Evolutionary conservation across 1,140 invertebrate species (phyloP).

Genomic region (Meteorus sp.): DNA sequence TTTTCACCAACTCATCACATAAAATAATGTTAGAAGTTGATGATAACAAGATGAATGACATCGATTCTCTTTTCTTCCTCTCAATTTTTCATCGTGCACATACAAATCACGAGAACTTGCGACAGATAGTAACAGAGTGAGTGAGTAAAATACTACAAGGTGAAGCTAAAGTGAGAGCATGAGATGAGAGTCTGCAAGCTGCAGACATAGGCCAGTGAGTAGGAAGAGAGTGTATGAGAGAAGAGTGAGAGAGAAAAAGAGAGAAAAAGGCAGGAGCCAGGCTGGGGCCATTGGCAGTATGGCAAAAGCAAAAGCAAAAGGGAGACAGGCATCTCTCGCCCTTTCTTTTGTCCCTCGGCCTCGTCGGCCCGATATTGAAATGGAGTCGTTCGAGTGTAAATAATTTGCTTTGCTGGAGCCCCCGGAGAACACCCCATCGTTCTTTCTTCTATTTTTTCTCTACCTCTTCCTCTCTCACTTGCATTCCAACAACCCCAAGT

Average conservation of each 20-base stretch:
- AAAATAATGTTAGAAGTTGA: too few species aligned
- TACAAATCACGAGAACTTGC: not conserved
- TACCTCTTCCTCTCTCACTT: conserved; percentile 15
- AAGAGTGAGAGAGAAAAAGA: not conserved
- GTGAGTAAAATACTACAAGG: conserved; percentile 4
- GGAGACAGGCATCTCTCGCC: conserved; percentile 60
- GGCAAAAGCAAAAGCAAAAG: conserved; percentile 58
- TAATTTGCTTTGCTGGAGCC: conserved; percentile 61
- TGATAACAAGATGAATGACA: too few species aligned
- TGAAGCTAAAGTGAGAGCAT: conserved; percentile 30
- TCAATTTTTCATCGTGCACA: not conserved
- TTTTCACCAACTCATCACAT: too few species aligned
- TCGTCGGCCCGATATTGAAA: conserved; percentile 60
- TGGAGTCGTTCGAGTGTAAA: conserved; percentile 63
- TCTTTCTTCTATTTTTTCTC: conserved; percentile 27
- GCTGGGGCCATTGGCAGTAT: conserved; percentile 35
- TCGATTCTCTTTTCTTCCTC: too few species aligned
- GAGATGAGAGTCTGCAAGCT: conserved; percentile 44
- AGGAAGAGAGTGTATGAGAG: conserved; percentile 29
- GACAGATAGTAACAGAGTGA: too few species aligned
- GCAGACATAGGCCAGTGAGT: conserved; percentile 47
- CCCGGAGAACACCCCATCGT: conserved; percentile 30
- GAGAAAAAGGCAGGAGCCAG: conserved; percentile 3
- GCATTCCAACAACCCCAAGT: too few species aligned
- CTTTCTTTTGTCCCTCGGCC: conserved; percentile 61